phyloP scores from a whole-genome alignment of 1,140 invertebrate species.

The Cryptotermes secundus region DNA sequence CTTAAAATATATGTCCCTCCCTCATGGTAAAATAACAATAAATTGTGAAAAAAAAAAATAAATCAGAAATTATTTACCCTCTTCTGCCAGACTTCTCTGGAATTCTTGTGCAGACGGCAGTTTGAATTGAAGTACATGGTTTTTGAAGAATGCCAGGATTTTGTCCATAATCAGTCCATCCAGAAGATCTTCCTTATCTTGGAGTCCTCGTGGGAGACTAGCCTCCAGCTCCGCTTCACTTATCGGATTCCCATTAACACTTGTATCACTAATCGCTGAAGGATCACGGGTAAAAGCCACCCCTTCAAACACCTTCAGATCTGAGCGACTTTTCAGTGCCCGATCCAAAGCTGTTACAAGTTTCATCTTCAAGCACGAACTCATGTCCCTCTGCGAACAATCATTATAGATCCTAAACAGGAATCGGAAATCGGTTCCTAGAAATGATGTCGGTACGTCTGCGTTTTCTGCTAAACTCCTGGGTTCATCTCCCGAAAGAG shows the following conservation, averaged over 20 bases:
- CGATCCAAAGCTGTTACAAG: constrained; percentile 70
- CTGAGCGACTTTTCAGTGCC: constrained; percentile 58
- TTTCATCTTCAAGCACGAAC: constrained; percentile 74
- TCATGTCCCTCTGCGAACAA: constrained; percentile 66
- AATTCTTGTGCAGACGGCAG: constrained; percentile 63
- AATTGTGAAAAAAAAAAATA: no score
- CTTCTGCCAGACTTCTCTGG: constrained; percentile 57
- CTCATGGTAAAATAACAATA: no score
- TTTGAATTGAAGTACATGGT: constrained; percentile 74
- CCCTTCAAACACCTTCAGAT: constrained; percentile 65
- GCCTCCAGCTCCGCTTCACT: constrained; percentile 64
- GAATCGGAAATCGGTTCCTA: constrained; percentile 50
- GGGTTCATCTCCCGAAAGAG: neutral
- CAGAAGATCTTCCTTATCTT: constrained; percentile 68
- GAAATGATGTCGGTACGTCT: neutral
- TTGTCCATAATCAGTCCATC: constrained; percentile 74
- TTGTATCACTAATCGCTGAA: constrained; percentile 37
- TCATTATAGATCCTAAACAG: constrained; percentile 70
- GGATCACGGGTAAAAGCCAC: constrained; percentile 60
- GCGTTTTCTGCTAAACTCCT: neutral
- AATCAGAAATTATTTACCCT: constrained; percentile 45
- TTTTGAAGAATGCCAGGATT: constrained; percentile 68
- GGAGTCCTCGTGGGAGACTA: constrained; percentile 63
- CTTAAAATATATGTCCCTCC: no score
- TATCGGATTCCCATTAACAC: constrained; percentile 44